phyloP scores from a whole-genome alignment of 1,140 invertebrate genomes.

The Amphibalanus amphitrite region DNA sequence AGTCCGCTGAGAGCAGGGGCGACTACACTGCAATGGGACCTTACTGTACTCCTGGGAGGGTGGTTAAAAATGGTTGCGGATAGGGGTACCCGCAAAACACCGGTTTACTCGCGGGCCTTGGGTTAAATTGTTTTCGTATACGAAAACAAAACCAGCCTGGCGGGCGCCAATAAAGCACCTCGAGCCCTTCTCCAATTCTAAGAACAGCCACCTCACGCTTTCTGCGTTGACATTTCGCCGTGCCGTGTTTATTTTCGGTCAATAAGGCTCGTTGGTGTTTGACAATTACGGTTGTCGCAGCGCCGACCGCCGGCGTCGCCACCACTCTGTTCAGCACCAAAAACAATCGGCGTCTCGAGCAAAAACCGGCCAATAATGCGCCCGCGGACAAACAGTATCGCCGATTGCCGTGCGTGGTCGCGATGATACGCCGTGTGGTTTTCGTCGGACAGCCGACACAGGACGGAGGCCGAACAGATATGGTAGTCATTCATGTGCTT shows the following conservation, averaged over 20 bases:
- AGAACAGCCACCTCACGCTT: neutral
- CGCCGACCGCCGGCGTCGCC: neutral
- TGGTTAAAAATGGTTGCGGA: too few species aligned
- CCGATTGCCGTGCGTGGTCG: too few species aligned
- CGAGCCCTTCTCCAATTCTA: neutral
- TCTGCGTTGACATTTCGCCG: neutral
- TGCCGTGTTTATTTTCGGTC: neutral
- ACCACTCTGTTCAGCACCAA: neutral
- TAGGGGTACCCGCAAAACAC: too few species aligned
- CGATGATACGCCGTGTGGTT: neutral
- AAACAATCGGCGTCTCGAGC: constrained; percentile 1
- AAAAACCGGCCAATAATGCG: neutral
- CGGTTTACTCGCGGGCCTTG: too few species aligned
- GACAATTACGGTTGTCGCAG: neutral
- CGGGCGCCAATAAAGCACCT: too few species aligned
- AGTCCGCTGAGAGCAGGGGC: too few species aligned
- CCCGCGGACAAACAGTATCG: neutral
- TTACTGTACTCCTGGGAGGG: too few species aligned
- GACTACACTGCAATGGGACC: too few species aligned
- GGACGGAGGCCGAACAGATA: too few species aligned
- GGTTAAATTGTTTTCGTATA: too few species aligned
- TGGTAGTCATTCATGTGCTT: too few species aligned
- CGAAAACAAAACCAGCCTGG: too few species aligned
- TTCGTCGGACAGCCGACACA: neutral
- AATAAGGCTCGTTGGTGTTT: neutral